Percentiles rank a stretch among this genome's conserved stretches.
These are phyloP conservation scores for Psephotus haematonotus DNA, from an alignment of 2,113 vertebrate species.

Conservation along the genomic window DNA sequence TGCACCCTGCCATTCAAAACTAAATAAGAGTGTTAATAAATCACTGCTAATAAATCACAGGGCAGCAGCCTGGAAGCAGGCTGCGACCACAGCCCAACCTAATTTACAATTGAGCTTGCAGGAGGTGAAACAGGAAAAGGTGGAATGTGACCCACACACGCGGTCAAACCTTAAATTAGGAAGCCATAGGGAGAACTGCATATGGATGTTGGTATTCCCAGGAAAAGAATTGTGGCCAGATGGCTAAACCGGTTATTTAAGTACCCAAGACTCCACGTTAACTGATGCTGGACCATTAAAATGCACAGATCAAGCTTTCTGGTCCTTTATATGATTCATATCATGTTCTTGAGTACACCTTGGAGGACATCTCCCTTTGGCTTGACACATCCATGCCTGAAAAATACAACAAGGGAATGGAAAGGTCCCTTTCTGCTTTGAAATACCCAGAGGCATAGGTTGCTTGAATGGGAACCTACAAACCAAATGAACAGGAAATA, in stretches of 20 bases:
- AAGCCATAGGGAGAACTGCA: neutral
- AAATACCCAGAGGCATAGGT: neutral
- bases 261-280: neutral
- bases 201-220: neutral
- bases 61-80: neutral
- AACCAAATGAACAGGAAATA: neutral
- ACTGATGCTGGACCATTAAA: neutral
- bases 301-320: fast-evolving
- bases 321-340: neutral
- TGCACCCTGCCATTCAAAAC: neutral
- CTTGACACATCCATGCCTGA: neutral
- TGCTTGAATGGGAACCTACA: neutral
- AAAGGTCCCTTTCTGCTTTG: neutral
- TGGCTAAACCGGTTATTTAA: neutral
- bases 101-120: neutral
- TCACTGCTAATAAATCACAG: neutral
- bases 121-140: neutral
- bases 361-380: neutral
- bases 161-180: neutral
- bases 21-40: neutral
- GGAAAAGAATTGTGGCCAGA: neutral
- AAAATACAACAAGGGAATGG: neutral
- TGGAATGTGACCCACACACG: neutral
- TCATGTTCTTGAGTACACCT: neutral
- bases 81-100: neutral